Evolutionary conservation across 2,113 vertebrate species (phyloP).

Genomic region (Oriolus oriolus): DNA sequence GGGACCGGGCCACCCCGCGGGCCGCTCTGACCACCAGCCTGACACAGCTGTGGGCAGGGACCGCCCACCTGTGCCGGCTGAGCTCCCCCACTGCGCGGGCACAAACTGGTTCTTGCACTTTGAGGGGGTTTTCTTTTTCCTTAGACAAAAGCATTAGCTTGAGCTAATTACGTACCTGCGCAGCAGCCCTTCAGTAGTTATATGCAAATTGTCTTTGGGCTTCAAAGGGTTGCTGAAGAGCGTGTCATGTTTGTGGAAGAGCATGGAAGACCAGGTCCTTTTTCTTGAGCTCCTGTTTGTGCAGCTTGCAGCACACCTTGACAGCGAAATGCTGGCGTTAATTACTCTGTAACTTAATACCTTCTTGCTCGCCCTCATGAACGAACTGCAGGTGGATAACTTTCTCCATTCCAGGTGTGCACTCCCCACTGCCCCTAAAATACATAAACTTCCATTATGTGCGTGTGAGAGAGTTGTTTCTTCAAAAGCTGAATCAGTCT

Average conservation of each 20-base stretch:
- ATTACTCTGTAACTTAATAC: not conserved
- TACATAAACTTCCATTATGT: not conserved
- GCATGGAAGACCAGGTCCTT: not conserved
- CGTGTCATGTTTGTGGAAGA: not conserved
- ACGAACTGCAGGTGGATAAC: not conserved
- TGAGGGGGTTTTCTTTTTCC: not conserved
- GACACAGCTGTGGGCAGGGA: rapidly evolving
- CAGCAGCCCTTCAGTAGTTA: not conserved
- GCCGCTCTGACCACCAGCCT: rapidly evolving
- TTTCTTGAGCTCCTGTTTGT: not conserved
- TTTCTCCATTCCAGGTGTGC: not conserved
- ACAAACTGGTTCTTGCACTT: not conserved
- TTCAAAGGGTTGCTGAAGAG: not conserved
- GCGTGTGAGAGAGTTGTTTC: not conserved
- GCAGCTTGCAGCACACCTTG: not conserved
- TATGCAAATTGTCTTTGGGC: not conserved
- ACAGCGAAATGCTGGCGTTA: rapidly evolving
- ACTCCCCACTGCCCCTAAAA: not conserved
- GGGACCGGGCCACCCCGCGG: not conserved
- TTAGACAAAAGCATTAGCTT: not conserved
- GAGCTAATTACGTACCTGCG: not conserved
- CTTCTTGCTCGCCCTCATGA: not conserved
- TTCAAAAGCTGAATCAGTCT: not conserved
- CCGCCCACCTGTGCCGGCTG: not conserved
- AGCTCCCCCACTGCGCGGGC: rapidly evolving